Conservation (phyloP, 2,888 invertebrate genomes). For the Autographa pulchrina region DNA sequence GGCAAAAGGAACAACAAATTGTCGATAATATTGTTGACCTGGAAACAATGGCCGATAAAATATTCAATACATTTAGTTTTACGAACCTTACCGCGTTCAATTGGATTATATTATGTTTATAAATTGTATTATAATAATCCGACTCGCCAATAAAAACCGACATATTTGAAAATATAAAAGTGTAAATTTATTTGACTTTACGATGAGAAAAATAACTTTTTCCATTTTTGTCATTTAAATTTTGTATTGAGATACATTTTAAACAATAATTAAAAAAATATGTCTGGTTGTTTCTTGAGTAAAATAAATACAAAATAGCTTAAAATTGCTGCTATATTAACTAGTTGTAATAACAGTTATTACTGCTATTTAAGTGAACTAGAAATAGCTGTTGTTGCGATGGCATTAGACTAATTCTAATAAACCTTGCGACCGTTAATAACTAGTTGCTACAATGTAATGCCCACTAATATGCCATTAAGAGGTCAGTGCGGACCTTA, state of each 20-base stretch:
- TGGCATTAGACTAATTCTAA: constrained; percentile 22
- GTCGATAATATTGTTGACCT: constrained; percentile 61
- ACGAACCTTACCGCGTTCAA: constrained; percentile 62
- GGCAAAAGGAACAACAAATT: constrained; percentile 40
- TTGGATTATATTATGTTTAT: constrained; percentile 66
- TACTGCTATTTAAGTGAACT: constrained; percentile 23
- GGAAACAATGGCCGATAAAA: constrained; percentile 80
- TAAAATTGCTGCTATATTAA: too few species aligned
- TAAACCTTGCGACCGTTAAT: constrained; percentile 16
- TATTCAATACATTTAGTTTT: constrained; percentile 75
- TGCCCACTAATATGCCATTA: constrained; percentile 45
- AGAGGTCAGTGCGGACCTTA: constrained; percentile 49
- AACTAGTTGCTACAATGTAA: constrained; percentile 44
- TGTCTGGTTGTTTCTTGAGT: too few species aligned
- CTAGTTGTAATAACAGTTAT: background rate
- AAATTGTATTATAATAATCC: constrained; percentile 60
- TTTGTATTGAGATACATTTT: background rate
- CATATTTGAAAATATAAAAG: constrained; percentile 25
- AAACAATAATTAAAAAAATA: background rate
- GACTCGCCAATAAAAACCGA: constrained; percentile 29
- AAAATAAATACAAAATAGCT: too few species aligned
- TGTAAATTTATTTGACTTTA: constrained; percentile 13
- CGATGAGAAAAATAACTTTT: background rate
- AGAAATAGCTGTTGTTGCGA: constrained; percentile 19
- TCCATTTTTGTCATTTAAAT: background rate